phyloP scores from a whole-genome alignment of 2,888 invertebrate genomes.

The Drosophila kanekoi region DNA sequence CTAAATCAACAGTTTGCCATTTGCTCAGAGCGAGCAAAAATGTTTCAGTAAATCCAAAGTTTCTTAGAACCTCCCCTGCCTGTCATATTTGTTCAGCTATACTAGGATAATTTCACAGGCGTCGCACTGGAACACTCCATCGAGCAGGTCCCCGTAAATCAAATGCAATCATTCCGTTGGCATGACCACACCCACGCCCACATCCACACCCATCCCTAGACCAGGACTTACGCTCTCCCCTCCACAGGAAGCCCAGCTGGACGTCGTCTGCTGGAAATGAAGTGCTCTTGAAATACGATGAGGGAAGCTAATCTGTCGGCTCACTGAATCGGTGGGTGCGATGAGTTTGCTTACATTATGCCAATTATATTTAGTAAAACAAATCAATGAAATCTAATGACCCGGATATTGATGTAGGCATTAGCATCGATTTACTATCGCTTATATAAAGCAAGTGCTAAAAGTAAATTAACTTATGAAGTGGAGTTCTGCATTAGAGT shows the following conservation, averaged over 20 bases:
- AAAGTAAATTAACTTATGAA: background rate
- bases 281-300: conserved; percentile 70
- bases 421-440: conserved; percentile 7
- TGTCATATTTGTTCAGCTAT: conserved; percentile 29
- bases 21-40: conserved; percentile 31
- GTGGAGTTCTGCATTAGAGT: background rate
- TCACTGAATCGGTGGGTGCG: conserved; percentile 41
- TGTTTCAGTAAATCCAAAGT: conserved; percentile 32
- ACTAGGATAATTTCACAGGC: conserved; percentile 60
- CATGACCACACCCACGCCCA: background rate
- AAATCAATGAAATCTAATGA: conserved; percentile 65
- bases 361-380: conserved; percentile 66
- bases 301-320: conserved; percentile 66
- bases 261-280: conserved; percentile 27
- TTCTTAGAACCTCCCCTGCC: background rate
- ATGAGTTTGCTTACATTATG: conserved; percentile 44
- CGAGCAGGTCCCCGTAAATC: conserved; percentile 60
- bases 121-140: conserved; percentile 59
- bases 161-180: conserved; percentile 43
- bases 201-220: background rate
- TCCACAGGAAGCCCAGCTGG: conserved; percentile 34
- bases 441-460: background rate
- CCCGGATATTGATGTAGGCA: conserved; percentile 20
- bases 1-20: conserved; percentile 76
- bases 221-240: conserved; percentile 11